Evolutionary conservation across 2,888 invertebrate species (phyloP).

Genomic region (Rotaria magnacalcarata): DNA sequence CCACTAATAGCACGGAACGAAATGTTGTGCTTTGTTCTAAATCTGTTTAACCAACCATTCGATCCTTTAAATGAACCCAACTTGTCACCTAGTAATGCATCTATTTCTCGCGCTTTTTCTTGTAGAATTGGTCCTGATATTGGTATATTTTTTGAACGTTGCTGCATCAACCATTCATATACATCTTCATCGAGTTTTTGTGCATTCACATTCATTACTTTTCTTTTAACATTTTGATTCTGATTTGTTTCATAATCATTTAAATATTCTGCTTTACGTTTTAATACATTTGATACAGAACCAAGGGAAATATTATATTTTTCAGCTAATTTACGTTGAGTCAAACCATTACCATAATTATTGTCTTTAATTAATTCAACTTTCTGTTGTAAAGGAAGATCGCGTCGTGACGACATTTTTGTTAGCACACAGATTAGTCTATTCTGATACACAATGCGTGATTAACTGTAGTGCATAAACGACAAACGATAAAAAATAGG

Average conservation of each 20-base stretch:
- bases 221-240: background rate
- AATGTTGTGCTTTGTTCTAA: background rate
- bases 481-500: background rate
- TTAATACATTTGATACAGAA: slow-evolving; percentile 14
- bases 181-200: background rate
- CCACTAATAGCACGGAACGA: too few relatives aligned
- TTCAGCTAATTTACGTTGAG: background rate
- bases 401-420: slow-evolving; percentile 5
- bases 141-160: background rate
- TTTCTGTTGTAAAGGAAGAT: background rate
- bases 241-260: slow-evolving; percentile 16
- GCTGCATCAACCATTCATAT: background rate
- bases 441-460: background rate
- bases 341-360: background rate
- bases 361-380: background rate
- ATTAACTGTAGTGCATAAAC: background rate
- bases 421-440: background rate
- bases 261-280: slow-evolving; percentile 5
- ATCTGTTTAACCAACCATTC: background rate
- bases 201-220: background rate
- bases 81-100: background rate
- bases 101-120: slow-evolving; percentile 18
- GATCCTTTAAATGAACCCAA: background rate
- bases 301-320: slow-evolving; percentile 1
- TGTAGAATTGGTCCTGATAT: slow-evolving; percentile 13